These are phyloP conservation scores for Drosophila ogumai DNA, from an alignment of 1,140 invertebrate species.

Conservation along the genomic window DNA sequence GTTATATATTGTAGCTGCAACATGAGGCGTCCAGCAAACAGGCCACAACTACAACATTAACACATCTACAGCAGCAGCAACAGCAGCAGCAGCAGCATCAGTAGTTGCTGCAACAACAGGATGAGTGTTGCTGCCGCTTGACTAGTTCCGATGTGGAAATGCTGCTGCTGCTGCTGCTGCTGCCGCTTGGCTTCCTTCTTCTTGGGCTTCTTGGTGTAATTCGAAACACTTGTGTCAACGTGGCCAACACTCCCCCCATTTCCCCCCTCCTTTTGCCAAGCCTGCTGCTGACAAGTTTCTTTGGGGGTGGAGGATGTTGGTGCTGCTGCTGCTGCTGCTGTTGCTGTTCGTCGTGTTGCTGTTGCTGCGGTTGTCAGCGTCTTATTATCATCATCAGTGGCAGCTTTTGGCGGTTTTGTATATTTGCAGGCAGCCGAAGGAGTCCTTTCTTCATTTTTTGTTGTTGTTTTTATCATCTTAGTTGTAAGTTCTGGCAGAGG, in stretches of 20 bases:
- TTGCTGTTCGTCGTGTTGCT: conserved; percentile 57
- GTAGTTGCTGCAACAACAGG: conserved; percentile 21
- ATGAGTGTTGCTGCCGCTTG: conserved; percentile 42
- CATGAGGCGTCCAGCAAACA: conserved; percentile 24
- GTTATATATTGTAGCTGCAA: conserved; percentile 7
- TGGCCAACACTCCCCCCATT: conserved; percentile 9
- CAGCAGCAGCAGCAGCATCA: conserved; percentile 8
- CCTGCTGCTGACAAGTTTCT: conserved; percentile 34
- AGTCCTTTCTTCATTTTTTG: neutral
- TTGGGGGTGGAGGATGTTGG: conserved; percentile 29
- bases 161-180: conserved; percentile 22
- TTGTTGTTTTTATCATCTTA: conserved; percentile 41
- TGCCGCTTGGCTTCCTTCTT: conserved; percentile 46
- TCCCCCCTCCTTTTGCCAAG: neutral
- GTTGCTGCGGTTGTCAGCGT: conserved; percentile 79
- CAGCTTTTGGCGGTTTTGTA: conserved; percentile 81
- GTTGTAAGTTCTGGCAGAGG: conserved; percentile 64
- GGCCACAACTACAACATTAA: conserved; percentile 35
- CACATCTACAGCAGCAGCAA: conserved; percentile 17
- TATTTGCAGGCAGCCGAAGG: conserved; percentile 28
- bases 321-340: conserved; percentile 57
- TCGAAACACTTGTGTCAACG: conserved; percentile 83
- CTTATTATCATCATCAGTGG: conserved; percentile 84
- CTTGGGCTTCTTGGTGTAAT: conserved; percentile 65
- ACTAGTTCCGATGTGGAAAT: conserved; percentile 40